These are phyloP conservation scores for Amblyteles armatorius DNA, from an alignment of 2,888 invertebrate species.

Conservation along the genomic window DNA sequence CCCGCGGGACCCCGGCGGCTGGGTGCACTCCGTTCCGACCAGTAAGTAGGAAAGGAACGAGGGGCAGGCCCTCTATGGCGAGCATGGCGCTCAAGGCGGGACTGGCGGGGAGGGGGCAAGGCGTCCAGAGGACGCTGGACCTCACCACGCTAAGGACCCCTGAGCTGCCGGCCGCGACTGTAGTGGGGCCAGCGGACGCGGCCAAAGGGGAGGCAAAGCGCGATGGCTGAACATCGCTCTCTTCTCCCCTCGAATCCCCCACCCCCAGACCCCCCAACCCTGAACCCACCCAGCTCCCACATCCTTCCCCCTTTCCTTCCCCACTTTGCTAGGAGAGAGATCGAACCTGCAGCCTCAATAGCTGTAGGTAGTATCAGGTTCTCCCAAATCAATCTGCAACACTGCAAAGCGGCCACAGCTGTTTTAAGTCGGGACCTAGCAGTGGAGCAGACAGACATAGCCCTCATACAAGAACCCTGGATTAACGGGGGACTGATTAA, in stretches of 20 bases:
- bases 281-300: background rate
- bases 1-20: background rate
- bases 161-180: background rate
- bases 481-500: conserved; percentile 24
- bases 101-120: background rate
- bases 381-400: conserved; percentile 59
- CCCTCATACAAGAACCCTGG: conserved; percentile 56
- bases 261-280: background rate
- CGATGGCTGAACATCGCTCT: background rate
- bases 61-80: background rate
- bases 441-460: conserved; percentile 51
- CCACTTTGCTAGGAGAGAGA: background rate
- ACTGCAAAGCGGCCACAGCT: conserved; percentile 58
- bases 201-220: background rate
- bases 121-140: background rate
- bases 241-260: background rate
- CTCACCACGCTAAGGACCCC: background rate
- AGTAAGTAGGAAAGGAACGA: background rate
- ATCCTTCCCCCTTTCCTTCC: background rate
- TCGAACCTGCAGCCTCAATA: background rate
- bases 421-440: conserved; percentile 40
- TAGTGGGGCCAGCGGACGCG: background rate
- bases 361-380: background rate
- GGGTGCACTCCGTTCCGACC: background rate
- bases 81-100: background rate